A percentile compares a stretch with the other conserved stretches of the same genome.
phyloP scores from a whole-genome alignment of 1,140 invertebrate species.

The Conopomorpha cramerella region DNA sequence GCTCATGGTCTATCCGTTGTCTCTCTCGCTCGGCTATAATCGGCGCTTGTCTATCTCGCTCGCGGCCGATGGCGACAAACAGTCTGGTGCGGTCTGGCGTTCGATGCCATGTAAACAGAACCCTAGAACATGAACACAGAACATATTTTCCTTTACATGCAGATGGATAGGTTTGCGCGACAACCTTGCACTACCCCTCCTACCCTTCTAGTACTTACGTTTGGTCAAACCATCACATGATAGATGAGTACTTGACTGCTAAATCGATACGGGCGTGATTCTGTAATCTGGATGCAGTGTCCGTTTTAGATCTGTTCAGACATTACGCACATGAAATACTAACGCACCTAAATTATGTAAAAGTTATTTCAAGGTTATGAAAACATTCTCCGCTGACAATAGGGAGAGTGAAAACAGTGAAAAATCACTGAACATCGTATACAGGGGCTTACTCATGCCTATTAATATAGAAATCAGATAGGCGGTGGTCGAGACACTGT shows the following conservation, averaged over 20 bases:
- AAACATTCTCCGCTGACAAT: background rate
- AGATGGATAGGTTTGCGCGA: too few species aligned
- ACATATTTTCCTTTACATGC: slow-evolving; percentile 28
- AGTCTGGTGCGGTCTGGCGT: slow-evolving; percentile 41
- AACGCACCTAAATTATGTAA: slow-evolving; percentile 1
- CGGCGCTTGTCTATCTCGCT: slow-evolving; percentile 21
- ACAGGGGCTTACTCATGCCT: slow-evolving; percentile 9
- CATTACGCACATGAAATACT: too few species aligned
- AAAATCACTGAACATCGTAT: slow-evolving; percentile 9
- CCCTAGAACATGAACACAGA: slow-evolving; percentile 38
- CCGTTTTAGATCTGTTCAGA: background rate
- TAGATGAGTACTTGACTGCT: background rate
- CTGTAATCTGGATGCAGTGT: background rate
- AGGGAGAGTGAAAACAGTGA: background rate
- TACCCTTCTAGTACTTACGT: background rate
- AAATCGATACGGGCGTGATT: too few species aligned
- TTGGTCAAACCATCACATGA: background rate
- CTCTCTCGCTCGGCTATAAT: slow-evolving; percentile 18
- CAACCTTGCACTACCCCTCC: too few species aligned
- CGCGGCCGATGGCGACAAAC: slow-evolving; percentile 40
- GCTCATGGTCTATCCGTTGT: slow-evolving; percentile 17
- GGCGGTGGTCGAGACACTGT: slow-evolving; percentile 11
- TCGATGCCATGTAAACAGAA: slow-evolving; percentile 37
- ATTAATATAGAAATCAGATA: slow-evolving; percentile 30
- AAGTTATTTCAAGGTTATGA: background rate